phyloP scores from a whole-genome alignment of 2,113 vertebrate genomes.

The Bubo bubo region DNA sequence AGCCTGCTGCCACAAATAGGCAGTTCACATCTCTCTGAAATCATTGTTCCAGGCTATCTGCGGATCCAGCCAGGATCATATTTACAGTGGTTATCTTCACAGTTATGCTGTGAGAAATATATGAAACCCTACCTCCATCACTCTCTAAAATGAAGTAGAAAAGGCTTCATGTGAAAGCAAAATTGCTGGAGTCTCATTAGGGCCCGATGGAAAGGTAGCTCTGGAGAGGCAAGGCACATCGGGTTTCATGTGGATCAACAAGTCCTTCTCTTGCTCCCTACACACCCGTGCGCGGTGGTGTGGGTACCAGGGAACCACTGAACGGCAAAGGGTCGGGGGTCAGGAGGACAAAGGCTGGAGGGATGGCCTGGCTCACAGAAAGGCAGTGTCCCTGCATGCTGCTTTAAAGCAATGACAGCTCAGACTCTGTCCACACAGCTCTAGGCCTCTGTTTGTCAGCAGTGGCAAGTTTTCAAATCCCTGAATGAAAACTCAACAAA shows the following conservation, averaged over 20 bases:
- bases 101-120: not conserved
- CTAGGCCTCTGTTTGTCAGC: not conserved
- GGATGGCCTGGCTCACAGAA: not conserved
- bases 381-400: not conserved
- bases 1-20: not conserved
- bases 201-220: not conserved
- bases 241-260: not conserved
- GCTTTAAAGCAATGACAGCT: not conserved
- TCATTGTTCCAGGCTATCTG: not conserved
- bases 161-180: not conserved
- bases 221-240: not conserved
- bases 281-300: rapidly evolving
- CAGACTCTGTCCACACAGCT: not conserved
- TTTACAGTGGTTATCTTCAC: not conserved
- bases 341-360: not conserved
- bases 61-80: not conserved
- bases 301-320: no score
- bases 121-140: not conserved
- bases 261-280: not conserved
- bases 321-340: not conserved
- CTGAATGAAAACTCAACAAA: not conserved
- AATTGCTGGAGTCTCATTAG: not conserved
- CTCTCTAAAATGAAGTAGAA: not conserved
- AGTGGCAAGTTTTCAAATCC: not conserved
- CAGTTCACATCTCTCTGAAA: not conserved